Conservation (phyloP, 2,113 vertebrate genomes). For the Embiotoca jacksoni region DNA sequence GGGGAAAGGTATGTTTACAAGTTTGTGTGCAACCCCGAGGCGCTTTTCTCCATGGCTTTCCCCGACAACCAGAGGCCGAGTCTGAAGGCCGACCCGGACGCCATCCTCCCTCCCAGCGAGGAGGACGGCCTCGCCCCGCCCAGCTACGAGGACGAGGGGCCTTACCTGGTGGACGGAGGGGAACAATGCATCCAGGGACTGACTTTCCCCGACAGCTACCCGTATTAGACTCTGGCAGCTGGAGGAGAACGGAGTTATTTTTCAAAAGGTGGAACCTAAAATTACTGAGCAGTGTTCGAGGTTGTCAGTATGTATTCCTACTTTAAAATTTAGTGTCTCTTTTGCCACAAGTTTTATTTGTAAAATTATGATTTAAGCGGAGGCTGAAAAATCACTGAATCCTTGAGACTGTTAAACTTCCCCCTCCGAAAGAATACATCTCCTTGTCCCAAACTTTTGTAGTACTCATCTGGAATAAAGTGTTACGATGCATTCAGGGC, state of each 20-base stretch:
- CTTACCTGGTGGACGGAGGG: conserved; percentile 86
- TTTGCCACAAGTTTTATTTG: conserved; percentile 15
- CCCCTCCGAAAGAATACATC: neutral
- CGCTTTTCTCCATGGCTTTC: conserved; percentile 96
- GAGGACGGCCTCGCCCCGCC: conserved; percentile 88
- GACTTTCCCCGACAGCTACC: conserved; percentile 87
- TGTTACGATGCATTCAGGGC: neutral
- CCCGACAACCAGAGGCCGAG: conserved; percentile 93
- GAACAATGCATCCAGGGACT: conserved; percentile 86
- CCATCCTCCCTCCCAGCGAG: conserved; percentile 37
- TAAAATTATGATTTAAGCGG: neutral
- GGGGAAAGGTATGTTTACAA: conserved; percentile 97
- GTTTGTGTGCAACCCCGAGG: conserved; percentile 94
- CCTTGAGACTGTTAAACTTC: conserved; percentile 15
- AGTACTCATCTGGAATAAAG: neutral
- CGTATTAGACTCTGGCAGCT: conserved; percentile 81
- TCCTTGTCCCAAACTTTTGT: neutral
- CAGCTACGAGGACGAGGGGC: conserved; percentile 88
- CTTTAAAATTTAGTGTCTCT: neutral
- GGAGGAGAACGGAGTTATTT: neutral
- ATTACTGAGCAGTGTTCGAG: conserved; percentile 49
- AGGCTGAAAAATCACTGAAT: neutral
- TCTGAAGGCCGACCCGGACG: conserved; percentile 88
- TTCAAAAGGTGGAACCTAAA: conserved; percentile 5
- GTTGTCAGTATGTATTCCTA: neutral